phyloP scores from a whole-genome alignment of 2,113 vertebrate species.

The Junco hyemalis region DNA sequence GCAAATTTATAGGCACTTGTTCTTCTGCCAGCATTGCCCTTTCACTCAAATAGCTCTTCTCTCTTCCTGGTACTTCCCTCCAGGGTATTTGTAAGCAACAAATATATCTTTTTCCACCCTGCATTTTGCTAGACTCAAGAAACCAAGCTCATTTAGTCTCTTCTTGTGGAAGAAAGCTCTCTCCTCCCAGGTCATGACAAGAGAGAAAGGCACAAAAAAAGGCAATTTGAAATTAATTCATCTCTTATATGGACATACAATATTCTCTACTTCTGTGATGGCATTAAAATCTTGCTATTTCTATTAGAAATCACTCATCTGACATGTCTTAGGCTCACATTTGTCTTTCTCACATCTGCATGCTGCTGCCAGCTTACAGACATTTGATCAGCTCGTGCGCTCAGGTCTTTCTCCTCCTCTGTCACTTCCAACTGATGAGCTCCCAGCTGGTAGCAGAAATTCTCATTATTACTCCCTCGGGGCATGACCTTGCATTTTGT shows the following conservation, averaged over 20 bases:
- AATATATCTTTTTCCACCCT: constrained; percentile 27
- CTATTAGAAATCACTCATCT: constrained; percentile 51
- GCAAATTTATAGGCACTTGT: constrained; percentile 23
- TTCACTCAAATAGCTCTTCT: constrained; percentile 43
- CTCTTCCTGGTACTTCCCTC: constrained; percentile 33
- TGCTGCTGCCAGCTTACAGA: constrained; percentile 40
- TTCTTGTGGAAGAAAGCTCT: constrained; percentile 25
- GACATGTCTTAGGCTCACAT: background rate
- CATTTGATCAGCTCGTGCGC: constrained; percentile 17
- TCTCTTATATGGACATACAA: constrained; percentile 19
- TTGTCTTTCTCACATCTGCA: constrained; percentile 62
- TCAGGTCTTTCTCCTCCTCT: constrained; percentile 61
- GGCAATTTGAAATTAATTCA: constrained; percentile 32
- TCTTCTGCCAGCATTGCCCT: constrained; percentile 33
- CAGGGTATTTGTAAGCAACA: constrained; percentile 30
- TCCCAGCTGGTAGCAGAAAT: constrained; percentile 68
- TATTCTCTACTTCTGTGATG: background rate
- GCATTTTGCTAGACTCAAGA: constrained; percentile 27
- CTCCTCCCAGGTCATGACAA: background rate
- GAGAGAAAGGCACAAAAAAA: background rate
- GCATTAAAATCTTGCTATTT: constrained; percentile 33
- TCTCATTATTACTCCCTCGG: constrained; percentile 65
- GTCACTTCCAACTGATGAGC: constrained; percentile 67
- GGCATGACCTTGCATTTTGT: constrained; percentile 52
- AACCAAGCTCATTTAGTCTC: constrained; percentile 28